Percentiles rank a stretch among this genome's conserved stretches.
phyloP scores from a whole-genome alignment of 2,888 invertebrate species.

The Ypsolopha scabrella region DNA sequence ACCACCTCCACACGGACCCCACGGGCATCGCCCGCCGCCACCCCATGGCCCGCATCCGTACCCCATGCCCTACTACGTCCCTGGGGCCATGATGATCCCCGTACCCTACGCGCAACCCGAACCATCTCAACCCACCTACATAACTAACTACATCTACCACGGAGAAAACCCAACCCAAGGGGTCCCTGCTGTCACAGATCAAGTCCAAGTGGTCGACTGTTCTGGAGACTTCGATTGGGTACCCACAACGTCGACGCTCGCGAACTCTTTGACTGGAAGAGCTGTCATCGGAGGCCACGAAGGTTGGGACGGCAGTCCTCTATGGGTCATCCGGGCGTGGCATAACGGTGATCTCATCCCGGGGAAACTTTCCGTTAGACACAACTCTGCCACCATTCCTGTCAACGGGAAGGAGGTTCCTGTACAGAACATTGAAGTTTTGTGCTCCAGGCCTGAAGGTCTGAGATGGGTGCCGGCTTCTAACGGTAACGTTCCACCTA shows the following conservation, averaged over 20 bases:
- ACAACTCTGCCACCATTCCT: slow-evolving; percentile 48
- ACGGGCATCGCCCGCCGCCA: slow-evolving; percentile 18
- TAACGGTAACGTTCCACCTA: slow-evolving; percentile 63
- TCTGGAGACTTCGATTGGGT: slow-evolving; percentile 57
- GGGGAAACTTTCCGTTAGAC: slow-evolving; percentile 57
- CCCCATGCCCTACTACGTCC: slow-evolving; percentile 35
- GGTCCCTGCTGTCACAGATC: slow-evolving; percentile 15
- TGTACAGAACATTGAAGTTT: slow-evolving; percentile 56
- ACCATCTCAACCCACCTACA: slow-evolving; percentile 36
- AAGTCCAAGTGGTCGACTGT: slow-evolving; percentile 39
- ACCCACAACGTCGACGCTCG: slow-evolving; percentile 44
- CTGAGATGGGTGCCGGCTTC: slow-evolving; percentile 65
- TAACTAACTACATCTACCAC: slow-evolving; percentile 58
- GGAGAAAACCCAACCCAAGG: slow-evolving; percentile 23
- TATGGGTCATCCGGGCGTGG: slow-evolving; percentile 60
- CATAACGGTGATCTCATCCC: slow-evolving; percentile 56
- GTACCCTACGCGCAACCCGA: slow-evolving; percentile 16
- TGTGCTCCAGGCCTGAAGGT: slow-evolving; percentile 42
- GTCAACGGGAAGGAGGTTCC: slow-evolving; percentile 50
- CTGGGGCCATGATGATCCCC: slow-evolving; percentile 46
- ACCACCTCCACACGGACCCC: slow-evolving; percentile 11
- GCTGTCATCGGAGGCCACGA: slow-evolving; percentile 60
- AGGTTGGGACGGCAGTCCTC: slow-evolving; percentile 60
- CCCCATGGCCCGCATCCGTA: neutral
- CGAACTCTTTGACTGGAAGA: slow-evolving; percentile 37